Conservation (phyloP, 2,797 vertebrate species). For the Liparis tanakae region DNA sequence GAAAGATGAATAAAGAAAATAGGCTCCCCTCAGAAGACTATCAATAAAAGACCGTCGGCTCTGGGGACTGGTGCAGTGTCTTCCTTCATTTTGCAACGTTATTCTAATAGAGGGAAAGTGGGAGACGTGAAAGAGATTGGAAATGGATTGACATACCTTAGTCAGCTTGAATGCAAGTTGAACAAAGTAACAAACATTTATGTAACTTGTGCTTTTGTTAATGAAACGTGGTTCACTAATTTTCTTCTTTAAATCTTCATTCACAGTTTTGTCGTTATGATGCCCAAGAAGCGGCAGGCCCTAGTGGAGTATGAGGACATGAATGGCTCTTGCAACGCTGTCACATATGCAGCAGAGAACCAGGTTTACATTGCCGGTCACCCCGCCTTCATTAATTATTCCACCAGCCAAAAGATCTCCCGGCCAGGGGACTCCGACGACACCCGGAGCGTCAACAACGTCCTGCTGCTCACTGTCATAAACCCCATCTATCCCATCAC, state of each 20-base stretch:
- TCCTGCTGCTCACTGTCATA: conserved; percentile 94
- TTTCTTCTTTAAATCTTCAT: conserved; percentile 5
- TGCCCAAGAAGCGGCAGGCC: conserved; percentile 96
- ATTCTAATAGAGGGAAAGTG: not conserved
- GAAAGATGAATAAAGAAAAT: not conserved
- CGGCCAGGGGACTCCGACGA: conserved; percentile 92
- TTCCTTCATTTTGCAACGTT: not conserved
- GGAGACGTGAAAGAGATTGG: not conserved
- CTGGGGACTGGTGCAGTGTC: not conserved
- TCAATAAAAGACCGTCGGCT: not conserved
- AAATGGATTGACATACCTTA: not conserved
- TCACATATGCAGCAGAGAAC: conserved; percentile 93
- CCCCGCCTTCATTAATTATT: conserved; percentile 96
- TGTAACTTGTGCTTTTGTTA: not conserved
- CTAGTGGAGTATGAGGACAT: conserved; percentile 96
- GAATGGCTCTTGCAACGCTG: conserved; percentile 91
- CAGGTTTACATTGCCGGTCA: conserved; percentile 96
- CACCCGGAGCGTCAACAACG: conserved; percentile 92
- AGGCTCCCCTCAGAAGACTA: not conserved
- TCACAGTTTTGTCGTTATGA: conserved; percentile 93
- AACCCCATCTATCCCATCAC: conserved; percentile 92
- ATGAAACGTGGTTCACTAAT: not conserved
- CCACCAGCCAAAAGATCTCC: conserved; percentile 97
- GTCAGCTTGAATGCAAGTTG: not conserved
- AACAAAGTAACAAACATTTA: not conserved